Evolutionary conservation across 2,888 invertebrate species (phyloP), one percentile per base, ranked within the genome.

Genomic region (Cryptocheilus praepositus): DNA sequence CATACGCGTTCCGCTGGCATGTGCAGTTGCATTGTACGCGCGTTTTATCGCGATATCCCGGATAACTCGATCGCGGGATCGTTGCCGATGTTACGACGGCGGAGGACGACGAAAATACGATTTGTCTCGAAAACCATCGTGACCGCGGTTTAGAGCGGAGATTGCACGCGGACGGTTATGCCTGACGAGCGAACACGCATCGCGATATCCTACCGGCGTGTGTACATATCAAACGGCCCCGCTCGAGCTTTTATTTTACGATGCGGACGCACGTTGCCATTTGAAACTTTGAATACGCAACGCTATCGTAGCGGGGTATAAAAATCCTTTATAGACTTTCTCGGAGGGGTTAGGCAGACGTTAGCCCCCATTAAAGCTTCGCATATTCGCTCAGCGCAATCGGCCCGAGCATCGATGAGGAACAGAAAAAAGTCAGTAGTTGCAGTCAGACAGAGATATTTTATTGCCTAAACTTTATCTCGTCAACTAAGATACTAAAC

Each of bases 171-270:
- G 3, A 36, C 36, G 36, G 36, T 36, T 7, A 36, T 36, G 36
- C 36, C 36, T 36, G 36, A 36, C 36, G 36, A 36, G 36, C 36
- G 36, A 36, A 11, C 36, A 7, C 36, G 36, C 36, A 36, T 36
- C 36, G 36, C 36, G 36, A 36, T 36, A 36, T 36, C 36, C 49
- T 61, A 58, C 53, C 43, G 25, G 36, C 52, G 53, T 19, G 51
- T 61, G 21, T 25, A 45, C 58, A 58, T 56, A 61, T 64, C 66
- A 28, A 61, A 59, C 54, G 36, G 36, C 36, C 36, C 36, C 36
- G 36, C 36, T 7, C 36, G 49, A 21, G 18, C 51, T 77, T 76
- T 72, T 73, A 70, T 64, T 77, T 77, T 70, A 77, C 67, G 65
- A 59, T 18, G 44, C n/a, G 43, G 18, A 67, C 60, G 28, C 46